These are phyloP conservation scores for Drosophila oshimai DNA, from an alignment of 1,140 invertebrate genomes.

Conservation along the genomic window DNA sequence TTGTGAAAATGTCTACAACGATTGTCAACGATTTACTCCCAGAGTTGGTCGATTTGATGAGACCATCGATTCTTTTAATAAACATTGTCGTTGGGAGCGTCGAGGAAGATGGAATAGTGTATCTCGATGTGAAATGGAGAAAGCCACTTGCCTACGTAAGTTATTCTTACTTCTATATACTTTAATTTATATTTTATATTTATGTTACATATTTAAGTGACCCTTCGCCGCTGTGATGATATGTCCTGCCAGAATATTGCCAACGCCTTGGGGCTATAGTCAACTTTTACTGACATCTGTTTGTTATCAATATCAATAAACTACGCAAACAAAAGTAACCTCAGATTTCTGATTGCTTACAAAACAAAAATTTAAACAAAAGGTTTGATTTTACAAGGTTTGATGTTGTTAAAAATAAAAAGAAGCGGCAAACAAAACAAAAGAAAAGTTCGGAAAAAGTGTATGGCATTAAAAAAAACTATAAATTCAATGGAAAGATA, in stretches of 20 bases:
- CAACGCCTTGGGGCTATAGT: neutral
- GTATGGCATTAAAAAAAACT: neutral
- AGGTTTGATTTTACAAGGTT: too few species aligned
- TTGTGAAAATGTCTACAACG: conserved; percentile 5
- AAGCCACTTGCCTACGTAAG: conserved; percentile 31
- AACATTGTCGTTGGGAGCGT: conserved; percentile 9
- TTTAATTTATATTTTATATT: neutral
- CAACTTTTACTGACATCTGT: too few species aligned
- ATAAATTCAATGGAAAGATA: neutral
- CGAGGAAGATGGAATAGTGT: conserved; percentile 24
- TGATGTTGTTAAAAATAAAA: too few species aligned
- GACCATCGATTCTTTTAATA: conserved; percentile 25
- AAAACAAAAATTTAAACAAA: too few species aligned
- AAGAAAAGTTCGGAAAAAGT: too few species aligned
- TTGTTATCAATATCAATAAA: neutral
- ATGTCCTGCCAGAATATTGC: conserved; percentile 25
- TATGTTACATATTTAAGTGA: neutral
- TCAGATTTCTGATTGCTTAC: too few species aligned
- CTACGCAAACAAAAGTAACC: too few species aligned
- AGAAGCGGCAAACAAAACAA: too few species aligned
- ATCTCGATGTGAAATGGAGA: conserved; percentile 38
- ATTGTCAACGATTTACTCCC: conserved; percentile 2
- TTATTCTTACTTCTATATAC: neutral
- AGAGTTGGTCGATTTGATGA: conserved; percentile 19
- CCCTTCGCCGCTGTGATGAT: conserved; percentile 18